Base-by-base conservation (phyloP, 2,797 vertebrate genomes). In the Chiroxiphia lanceolata region DNA sequence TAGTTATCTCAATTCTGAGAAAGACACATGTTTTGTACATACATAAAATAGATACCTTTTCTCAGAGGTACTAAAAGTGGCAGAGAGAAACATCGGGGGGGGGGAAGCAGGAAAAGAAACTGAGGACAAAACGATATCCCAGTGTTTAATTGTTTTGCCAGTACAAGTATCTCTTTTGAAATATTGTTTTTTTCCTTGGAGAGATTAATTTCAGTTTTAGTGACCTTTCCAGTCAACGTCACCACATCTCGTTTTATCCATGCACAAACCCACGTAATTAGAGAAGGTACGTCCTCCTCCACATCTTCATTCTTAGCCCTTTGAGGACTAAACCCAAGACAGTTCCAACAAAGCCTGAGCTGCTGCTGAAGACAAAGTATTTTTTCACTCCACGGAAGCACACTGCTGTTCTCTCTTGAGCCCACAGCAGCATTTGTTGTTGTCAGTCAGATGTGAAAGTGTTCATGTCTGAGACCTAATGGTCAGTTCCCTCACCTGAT, bases 31-130 rank as follows among this genome's bases (percentile, higher is more conserved):
- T 23, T 91, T 56, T 81, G 10, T 50, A 34, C 6, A 53, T 15
- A 76, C 1, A 31, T 6, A 77, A 69, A 89, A 44, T 70, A n/a
- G 29, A 9, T 29, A 70, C 59, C 13, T 78, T 61, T 84, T 75
- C 50, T 64, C 13, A 40, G 10, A 44, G 13, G 9, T n/a, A 63
- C 12, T 65, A 61, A 18, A 67, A 56, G 19, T 15, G 6, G 27
- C 42, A 81, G 10, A 48, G 13, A 80, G 14, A 60, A 81, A 83
- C 8, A 51, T 1, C 0, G 2, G 0, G 50, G n/a, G 10, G 3
- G 4, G 31, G 68, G 44, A 75, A 23, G 3, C 13, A 51, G 15
- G 22, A 59, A 80, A 56, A 78, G 13, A 78, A 90, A 63, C 5
- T 15, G 14, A 76, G 3, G 7, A 51, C 15, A 89, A 67, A 80